Evolutionary conservation across 2,888 invertebrate genomes (phyloP).

Genomic region (Drosophila hawaiiensis): DNA sequence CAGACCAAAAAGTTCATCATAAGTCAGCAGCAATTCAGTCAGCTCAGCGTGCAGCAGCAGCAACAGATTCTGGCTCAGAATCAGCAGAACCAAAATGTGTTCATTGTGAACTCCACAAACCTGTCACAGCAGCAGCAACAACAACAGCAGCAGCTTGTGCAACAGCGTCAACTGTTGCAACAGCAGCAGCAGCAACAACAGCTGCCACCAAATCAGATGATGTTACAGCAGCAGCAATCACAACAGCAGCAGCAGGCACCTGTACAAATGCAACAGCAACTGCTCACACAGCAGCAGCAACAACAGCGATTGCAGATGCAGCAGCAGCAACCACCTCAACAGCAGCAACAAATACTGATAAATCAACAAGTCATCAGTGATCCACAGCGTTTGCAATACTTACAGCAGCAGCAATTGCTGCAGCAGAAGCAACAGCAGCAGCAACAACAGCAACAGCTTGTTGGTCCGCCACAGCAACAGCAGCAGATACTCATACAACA

Average conservation of each 20-base stretch:
- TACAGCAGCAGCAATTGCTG: constrained; percentile 77
- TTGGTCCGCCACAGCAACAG: constrained; percentile 85
- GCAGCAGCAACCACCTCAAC: constrained; percentile 80
- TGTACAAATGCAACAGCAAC: constrained; percentile 68
- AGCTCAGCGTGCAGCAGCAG: constrained; percentile 87
- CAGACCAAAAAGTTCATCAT: constrained; percentile 85
- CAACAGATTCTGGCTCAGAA: constrained; percentile 85
- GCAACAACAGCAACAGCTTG: constrained; percentile 73
- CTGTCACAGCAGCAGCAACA: constrained; percentile 77
- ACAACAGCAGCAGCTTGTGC: constrained; percentile 77
- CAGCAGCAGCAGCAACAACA: constrained; percentile 65
- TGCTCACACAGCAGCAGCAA: constrained; percentile 66
- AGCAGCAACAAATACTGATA: constrained; percentile 83
- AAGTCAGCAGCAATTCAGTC: constrained; percentile 88
- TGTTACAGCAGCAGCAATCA: constrained; percentile 65
- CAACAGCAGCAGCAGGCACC: constrained; percentile 59
- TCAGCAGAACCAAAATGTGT: constrained; percentile 85
- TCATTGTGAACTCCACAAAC: constrained; percentile 84
- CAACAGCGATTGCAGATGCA: constrained; percentile 72
- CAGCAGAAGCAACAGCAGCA: constrained; percentile 82
- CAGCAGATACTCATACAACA: constrained; percentile 77
- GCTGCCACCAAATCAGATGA: constrained; percentile 70
- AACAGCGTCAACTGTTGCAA: constrained; percentile 60
- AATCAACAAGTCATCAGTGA: constrained; percentile 84
- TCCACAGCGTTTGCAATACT: constrained; percentile 83